Conservation (phyloP, 2,888 invertebrate genomes). For the Hoplodrina ambigua region DNA sequence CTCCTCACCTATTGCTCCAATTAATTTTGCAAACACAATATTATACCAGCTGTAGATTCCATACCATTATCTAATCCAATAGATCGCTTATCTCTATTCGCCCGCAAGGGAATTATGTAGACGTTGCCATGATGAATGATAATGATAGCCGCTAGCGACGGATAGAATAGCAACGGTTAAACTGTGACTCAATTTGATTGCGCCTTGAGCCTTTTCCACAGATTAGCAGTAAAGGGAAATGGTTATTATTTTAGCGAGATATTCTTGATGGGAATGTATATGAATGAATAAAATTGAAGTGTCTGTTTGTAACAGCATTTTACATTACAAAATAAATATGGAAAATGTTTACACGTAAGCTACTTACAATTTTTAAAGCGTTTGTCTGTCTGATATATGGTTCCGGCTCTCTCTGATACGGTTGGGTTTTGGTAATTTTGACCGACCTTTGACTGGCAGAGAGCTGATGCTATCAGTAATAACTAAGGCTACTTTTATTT, state of each 20-base stretch:
- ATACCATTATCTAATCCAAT: conserved; percentile 52
- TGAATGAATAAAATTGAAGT: too few species aligned
- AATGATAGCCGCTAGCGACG: conserved; percentile 34
- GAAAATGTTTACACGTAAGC: too few species aligned
- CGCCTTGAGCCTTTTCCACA: conserved; percentile 1
- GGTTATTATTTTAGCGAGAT: conserved; percentile 18
- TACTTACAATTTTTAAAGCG: too few species aligned
- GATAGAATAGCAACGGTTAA: conserved; percentile 26
- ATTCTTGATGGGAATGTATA: background rate
- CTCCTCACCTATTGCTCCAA: background rate
- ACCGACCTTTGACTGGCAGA: too few species aligned
- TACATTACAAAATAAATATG: too few species aligned
- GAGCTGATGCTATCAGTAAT: too few species aligned
- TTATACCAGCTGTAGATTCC: conserved; percentile 3
- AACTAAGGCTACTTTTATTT: too few species aligned
- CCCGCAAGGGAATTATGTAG: conserved; percentile 53
- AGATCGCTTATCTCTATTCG: conserved; percentile 54
- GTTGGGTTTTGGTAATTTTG: too few species aligned
- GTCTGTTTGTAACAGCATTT: too few species aligned
- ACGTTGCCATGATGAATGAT: conserved; percentile 51
- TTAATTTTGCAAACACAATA: conserved; percentile 20
- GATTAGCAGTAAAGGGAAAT: conserved; percentile 2
- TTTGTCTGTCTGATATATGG: too few species aligned
- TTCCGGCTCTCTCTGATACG: too few species aligned
- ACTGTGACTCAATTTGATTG: conserved; percentile 31